phyloP scores from a whole-genome alignment of 2,113 vertebrate genomes.

The Eulacestoma nigropectus region DNA sequence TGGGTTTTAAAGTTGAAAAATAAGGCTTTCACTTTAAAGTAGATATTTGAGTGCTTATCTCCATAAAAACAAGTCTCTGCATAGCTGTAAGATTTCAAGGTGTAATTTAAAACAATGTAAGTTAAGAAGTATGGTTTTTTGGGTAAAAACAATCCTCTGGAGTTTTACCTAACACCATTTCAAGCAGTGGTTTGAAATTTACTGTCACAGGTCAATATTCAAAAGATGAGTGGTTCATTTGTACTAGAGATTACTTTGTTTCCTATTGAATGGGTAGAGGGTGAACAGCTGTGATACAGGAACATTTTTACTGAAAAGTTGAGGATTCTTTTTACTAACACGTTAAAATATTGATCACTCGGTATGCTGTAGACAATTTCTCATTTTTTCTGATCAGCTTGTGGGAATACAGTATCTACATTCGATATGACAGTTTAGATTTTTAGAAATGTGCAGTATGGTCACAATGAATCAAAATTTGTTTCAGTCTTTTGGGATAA shows the following conservation, averaged over 20 bases:
- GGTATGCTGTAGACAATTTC: neutral
- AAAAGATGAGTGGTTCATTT: neutral
- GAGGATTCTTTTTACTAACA: neutral
- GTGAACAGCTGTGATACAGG: neutral
- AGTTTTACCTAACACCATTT: neutral
- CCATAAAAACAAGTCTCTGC: neutral
- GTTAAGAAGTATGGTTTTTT: neutral
- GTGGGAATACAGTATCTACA: neutral
- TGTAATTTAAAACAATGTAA: neutral
- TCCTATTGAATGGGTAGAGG: neutral
- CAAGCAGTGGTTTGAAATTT: neutral
- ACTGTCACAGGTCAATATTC: neutral
- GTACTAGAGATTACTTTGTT: neutral
- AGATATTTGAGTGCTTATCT: neutral
- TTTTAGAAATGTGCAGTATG: conserved; percentile 13
- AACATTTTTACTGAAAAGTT: neutral
- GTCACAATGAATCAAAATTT: conserved; percentile 28
- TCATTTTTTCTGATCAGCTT: conserved; percentile 42
- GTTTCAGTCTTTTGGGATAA: conserved; percentile 41
- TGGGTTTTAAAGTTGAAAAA: neutral
- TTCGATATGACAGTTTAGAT: conserved; percentile 22
- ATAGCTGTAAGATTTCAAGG: neutral
- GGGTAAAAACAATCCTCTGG: neutral
- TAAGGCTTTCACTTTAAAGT: neutral
- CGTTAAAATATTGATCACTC: conserved; percentile 2